Conservation (phyloP, 2,797 vertebrate genomes). For the Squalus acanthias region DNA sequence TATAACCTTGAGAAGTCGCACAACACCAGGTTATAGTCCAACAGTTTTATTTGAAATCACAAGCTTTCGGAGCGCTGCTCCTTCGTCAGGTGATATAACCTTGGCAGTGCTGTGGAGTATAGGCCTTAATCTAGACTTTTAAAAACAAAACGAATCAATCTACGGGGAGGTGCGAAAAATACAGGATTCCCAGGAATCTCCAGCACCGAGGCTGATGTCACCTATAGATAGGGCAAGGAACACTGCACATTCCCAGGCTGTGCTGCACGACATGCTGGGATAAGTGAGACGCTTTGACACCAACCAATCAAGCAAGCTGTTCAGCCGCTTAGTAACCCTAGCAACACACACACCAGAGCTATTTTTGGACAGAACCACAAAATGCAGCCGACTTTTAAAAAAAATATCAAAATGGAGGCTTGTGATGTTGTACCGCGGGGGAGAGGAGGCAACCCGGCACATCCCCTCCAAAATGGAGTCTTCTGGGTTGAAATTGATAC, state of each 20-base stretch:
- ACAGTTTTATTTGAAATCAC: too few relatives aligned
- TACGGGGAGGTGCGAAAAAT: too few relatives aligned
- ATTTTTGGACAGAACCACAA: not conserved
- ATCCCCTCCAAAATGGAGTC: not conserved
- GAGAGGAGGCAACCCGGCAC: not conserved
- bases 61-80: too few relatives aligned
- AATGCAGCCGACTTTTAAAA: not conserved
- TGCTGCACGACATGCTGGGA: too few relatives aligned
- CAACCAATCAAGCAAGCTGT: not conserved
- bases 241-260: not conserved
- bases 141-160: not conserved
- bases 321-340: not conserved
- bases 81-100: too few relatives aligned
- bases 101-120: not conserved
- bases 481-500: too few relatives aligned
- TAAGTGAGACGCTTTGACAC: not conserved
- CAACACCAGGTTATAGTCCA: too few relatives aligned
- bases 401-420: not conserved
- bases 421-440: not conserved
- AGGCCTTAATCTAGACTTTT: not conserved
- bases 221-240: not conserved
- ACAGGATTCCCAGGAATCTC: not conserved
- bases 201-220: not conserved
- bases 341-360: not conserved
- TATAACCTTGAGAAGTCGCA: too few relatives aligned